Evolutionary conservation across 23 tunicate genomes (phyloP).

Genomic region (Corella eumyota): DNA sequence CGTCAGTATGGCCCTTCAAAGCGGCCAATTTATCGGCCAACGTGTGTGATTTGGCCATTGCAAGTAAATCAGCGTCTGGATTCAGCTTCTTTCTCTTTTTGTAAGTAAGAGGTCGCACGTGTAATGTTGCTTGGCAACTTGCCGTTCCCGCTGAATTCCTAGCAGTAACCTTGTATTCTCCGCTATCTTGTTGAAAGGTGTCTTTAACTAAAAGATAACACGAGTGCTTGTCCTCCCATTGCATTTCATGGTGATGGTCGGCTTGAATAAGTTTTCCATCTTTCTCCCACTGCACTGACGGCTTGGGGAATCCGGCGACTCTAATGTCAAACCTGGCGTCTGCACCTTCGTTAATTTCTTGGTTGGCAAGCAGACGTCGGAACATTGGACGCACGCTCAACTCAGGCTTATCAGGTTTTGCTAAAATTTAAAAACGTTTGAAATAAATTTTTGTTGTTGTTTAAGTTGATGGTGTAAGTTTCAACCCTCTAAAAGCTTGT

Average conservation of each 20-base stretch:
- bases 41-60: constrained; percentile 56
- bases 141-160: constrained; percentile 93
- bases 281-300: constrained; percentile 87
- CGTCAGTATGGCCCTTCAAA: constrained; percentile 37
- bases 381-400: constrained; percentile 92
- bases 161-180: constrained; percentile 89
- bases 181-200: constrained; percentile 79
- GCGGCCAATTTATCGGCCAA: constrained; percentile 74
- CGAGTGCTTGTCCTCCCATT: constrained; percentile 84
- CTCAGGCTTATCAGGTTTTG: constrained; percentile 59
- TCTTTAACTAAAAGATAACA: constrained; percentile 66
- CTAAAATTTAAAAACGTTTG: too few relatives aligned
- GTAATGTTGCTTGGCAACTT: constrained; percentile 75
- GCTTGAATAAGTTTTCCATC: constrained; percentile 67
- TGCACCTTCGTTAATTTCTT: constrained; percentile 86
- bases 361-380: constrained; percentile 86
- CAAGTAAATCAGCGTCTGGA: constrained; percentile 53
- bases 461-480: too few relatives aligned
- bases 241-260: constrained; percentile 79
- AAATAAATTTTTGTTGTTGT: too few relatives aligned
- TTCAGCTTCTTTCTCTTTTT: constrained; percentile 15
- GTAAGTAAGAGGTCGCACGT: constrained; percentile 53
- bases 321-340: constrained; percentile 84
- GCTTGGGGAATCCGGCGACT: constrained; percentile 84
- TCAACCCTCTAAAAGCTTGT: too few relatives aligned